Evolutionary conservation across 2,888 invertebrate genomes (phyloP).

Genomic region (Tolmerus cingulatus): DNA sequence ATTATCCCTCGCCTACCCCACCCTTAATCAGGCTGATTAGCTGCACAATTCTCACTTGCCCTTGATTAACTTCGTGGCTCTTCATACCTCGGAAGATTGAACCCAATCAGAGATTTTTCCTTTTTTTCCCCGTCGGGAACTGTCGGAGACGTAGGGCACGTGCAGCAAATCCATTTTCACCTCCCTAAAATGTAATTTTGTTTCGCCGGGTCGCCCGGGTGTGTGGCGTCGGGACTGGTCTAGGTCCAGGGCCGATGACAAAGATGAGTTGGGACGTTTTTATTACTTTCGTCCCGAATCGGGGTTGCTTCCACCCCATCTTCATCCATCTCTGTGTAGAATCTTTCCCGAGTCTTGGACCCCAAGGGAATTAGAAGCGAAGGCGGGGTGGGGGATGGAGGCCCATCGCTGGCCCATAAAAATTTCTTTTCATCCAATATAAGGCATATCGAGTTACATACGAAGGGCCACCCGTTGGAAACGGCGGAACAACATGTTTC

Average conservation of each 20-base stretch:
- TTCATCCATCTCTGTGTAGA: not conserved
- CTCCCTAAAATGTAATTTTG: constrained; percentile 39
- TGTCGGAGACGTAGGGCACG: not conserved
- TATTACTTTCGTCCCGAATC: constrained; percentile 42
- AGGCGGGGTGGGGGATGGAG: not conserved
- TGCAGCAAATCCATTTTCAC: constrained; percentile 40
- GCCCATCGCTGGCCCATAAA: constrained; percentile 34
- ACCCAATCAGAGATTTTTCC: not conserved
- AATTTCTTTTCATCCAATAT: constrained; percentile 22
- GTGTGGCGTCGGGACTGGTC: not conserved
- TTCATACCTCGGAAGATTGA: not conserved
- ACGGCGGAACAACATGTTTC: constrained; percentile 44
- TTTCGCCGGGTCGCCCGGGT: not conserved
- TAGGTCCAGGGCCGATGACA: constrained; percentile 19
- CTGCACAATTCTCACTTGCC: not conserved
- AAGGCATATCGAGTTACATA: constrained; percentile 16
- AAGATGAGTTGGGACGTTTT: constrained; percentile 49
- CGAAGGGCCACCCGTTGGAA: not conserved
- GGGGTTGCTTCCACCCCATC: not conserved
- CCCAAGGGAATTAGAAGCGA: constrained; percentile 7
- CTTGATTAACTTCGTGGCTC: not conserved
- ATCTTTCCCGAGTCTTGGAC: not conserved
- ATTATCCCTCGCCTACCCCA: not conserved
- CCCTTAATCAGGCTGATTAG: not conserved
- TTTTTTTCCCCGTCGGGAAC: not conserved